Percentiles rank a stretch among this genome's conserved stretches.
Conservation (phyloP, 2,797 vertebrate genomes). For the Macroramphosus scolopax region DNA sequence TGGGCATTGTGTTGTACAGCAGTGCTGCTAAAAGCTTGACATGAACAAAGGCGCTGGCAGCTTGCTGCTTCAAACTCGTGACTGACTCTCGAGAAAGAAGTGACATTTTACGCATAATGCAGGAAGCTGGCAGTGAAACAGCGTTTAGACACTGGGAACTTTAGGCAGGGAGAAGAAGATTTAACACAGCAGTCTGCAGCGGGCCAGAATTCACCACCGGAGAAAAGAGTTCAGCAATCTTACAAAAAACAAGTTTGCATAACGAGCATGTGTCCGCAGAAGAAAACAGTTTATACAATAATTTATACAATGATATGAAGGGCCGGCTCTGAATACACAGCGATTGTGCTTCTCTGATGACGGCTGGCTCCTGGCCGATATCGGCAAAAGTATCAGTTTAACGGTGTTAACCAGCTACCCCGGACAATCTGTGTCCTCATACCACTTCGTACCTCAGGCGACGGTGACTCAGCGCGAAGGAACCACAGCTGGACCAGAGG, state of each 20-base stretch:
- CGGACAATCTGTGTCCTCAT: too few relatives aligned
- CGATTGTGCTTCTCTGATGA: slow-evolving; percentile 1
- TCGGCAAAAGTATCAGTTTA: too few relatives aligned
- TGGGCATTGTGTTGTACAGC: slow-evolving; percentile 32
- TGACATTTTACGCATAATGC: slow-evolving; percentile 43
- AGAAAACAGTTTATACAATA: too few relatives aligned
- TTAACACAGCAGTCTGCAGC: slow-evolving; percentile 3
- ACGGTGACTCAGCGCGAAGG: too few relatives aligned
- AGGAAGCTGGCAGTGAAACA: not conserved
- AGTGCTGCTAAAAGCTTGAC: slow-evolving; percentile 16
- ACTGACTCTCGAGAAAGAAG: too few relatives aligned
- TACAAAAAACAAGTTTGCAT: slow-evolving; percentile 9
- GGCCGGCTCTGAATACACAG: slow-evolving; percentile 8
- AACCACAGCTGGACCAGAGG: too few relatives aligned
- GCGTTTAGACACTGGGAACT: too few relatives aligned
- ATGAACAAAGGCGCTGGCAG: slow-evolving; percentile 21
- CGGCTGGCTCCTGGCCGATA: not conserved
- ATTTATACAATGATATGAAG: slow-evolving; percentile 8
- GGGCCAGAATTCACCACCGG: slow-evolving; percentile 16
- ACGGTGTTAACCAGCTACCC: too few relatives aligned
- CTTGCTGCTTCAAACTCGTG: not conserved
- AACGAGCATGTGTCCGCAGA: slow-evolving; percentile 2
- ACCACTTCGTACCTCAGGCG: too few relatives aligned
- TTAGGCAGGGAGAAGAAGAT: slow-evolving; percentile 7
- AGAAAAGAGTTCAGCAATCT: slow-evolving; percentile 18